Evolutionary conservation across 2,888 invertebrate species (phyloP).

Genomic region (Lampropteryx suffumata): DNA sequence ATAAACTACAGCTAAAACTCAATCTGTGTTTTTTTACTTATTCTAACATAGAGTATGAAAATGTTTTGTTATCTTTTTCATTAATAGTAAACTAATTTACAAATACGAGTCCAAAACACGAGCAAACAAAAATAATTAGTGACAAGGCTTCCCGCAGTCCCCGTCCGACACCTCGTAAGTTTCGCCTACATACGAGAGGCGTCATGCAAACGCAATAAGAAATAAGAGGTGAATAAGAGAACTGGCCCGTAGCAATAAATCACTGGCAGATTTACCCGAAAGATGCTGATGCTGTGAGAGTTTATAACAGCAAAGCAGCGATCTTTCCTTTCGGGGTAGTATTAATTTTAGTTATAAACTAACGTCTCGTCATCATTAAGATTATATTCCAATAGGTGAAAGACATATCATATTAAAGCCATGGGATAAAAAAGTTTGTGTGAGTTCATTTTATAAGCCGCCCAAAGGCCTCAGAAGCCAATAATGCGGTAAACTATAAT

Average conservation of each 20-base stretch:
- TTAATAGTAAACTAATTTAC: too few species aligned
- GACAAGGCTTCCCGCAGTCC: conserved; percentile 51
- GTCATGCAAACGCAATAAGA: conserved; percentile 58
- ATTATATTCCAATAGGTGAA: too few species aligned
- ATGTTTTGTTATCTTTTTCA: too few species aligned
- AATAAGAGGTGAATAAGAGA: conserved; percentile 57
- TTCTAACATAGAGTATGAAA: too few species aligned
- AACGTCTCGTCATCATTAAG: too few species aligned
- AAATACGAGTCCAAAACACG: not conserved
- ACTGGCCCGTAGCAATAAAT: conserved; percentile 53
- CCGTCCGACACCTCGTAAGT: conserved; percentile 47
- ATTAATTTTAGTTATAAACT: not conserved
- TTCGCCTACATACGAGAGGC: conserved; percentile 56
- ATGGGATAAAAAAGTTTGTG: too few species aligned
- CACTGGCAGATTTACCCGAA: conserved; percentile 56
- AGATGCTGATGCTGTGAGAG: conserved; percentile 56
- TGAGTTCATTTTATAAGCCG: too few species aligned
- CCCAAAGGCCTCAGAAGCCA: too few species aligned
- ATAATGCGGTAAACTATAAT: too few species aligned
- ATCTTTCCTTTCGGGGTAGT: not conserved
- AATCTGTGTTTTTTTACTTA: too few species aligned
- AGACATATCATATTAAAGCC: too few species aligned
- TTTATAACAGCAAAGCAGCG: conserved; percentile 40
- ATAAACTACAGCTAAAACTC: too few species aligned
- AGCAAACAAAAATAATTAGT: conserved; percentile 57